Evolutionary conservation across 92 coral and sea anemone genomes (phyloP).

Genomic region (Scolanthus callimorphus): DNA sequence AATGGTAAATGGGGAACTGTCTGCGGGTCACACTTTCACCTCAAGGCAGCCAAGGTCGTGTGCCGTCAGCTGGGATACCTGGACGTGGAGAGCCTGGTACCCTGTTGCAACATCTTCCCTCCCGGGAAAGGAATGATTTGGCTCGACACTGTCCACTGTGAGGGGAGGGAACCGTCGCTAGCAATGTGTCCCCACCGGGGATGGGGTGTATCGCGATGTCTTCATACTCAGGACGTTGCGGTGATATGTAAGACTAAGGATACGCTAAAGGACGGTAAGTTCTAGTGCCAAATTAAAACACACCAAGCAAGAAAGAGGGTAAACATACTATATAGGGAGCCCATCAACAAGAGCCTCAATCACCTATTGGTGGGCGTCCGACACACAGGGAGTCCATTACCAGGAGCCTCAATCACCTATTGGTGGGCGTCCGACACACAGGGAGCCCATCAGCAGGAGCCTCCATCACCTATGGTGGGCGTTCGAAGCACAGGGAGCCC

Average conservation of each 20-base stretch:
- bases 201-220: conserved; percentile 44
- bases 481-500: no score
- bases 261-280: conserved; percentile 29
- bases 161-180: conserved; percentile 43
- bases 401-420: no score
- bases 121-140: conserved; percentile 53
- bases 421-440: no score
- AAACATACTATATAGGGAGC: no score
- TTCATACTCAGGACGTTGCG: conserved; percentile 33
- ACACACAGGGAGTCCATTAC: no score
- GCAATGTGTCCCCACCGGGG: conserved; percentile 56
- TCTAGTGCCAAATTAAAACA: no score
- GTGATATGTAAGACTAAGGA: conserved; percentile 45
- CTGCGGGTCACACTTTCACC: conserved; percentile 39
- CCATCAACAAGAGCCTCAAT: no score
- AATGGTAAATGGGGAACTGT: conserved; percentile 47
- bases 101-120: conserved; percentile 38
- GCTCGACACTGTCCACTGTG: conserved; percentile 47
- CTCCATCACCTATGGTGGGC: no score
- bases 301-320: no score
- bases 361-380: no score
- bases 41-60: conserved; percentile 40
- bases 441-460: no score
- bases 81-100: conserved; percentile 47
- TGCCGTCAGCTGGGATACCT: conserved; percentile 39